phyloP scores from a whole-genome alignment of 2,888 invertebrate genomes.

The Phyto melanocephala region DNA sequence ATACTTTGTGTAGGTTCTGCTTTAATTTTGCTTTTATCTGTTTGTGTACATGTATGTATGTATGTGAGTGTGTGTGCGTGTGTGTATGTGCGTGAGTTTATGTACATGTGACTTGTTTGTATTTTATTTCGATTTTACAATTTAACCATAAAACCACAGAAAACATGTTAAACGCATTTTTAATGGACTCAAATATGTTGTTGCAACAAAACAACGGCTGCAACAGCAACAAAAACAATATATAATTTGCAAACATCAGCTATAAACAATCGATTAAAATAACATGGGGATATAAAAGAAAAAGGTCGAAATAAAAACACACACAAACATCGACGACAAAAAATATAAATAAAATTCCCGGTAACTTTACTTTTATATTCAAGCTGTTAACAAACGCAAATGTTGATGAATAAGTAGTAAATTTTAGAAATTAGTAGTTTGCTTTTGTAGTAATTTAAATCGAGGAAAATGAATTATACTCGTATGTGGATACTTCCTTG shows the following conservation, averaged over 20 bases:
- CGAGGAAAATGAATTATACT: too few species aligned
- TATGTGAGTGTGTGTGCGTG: background rate
- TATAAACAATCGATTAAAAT: conserved; percentile 65
- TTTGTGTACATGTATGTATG: background rate
- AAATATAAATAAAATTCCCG: conserved; percentile 26
- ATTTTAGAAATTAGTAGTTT: too few species aligned
- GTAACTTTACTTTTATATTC: background rate
- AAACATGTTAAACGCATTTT: conserved; percentile 72
- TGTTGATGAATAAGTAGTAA: background rate
- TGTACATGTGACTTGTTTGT: conserved; percentile 43
- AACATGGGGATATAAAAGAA: conserved; percentile 38
- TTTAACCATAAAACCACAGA: conserved; percentile 68
- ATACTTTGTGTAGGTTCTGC: conserved; percentile 35
- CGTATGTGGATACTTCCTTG: too few species aligned
- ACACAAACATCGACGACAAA: background rate
- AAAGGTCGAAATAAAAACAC: background rate
- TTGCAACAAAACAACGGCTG: conserved; percentile 67
- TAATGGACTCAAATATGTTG: conserved; percentile 78
- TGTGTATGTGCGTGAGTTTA: background rate
- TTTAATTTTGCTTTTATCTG: background rate
- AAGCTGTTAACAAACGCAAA: background rate
- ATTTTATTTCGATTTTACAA: conserved; percentile 69
- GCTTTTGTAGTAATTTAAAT: background rate
- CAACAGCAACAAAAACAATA: conserved; percentile 33
- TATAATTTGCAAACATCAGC: conserved; percentile 58